phyloP scores from a whole-genome alignment of 2,797 vertebrate species.

The Trichosurus vulpecula region DNA sequence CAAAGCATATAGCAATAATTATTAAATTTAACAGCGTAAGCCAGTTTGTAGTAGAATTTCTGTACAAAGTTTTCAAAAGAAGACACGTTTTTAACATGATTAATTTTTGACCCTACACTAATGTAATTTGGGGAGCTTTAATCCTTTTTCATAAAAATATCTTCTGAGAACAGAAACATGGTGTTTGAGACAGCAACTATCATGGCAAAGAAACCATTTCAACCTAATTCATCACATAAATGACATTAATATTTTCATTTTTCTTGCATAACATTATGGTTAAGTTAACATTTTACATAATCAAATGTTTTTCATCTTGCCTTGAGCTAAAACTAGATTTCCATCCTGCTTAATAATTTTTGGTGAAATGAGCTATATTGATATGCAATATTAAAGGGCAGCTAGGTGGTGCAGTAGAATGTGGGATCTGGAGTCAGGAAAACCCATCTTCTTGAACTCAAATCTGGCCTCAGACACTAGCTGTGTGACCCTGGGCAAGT shows the following conservation, averaged over 20 bases:
- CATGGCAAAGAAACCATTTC: constrained; percentile 10
- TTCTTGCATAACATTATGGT: background rate
- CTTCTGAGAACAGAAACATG: constrained; percentile 43
- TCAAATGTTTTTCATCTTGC: constrained; percentile 48
- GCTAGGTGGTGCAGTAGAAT: background rate
- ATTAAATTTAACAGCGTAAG: background rate
- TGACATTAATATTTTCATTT: constrained; percentile 4
- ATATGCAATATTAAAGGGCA: background rate
- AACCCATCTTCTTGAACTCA: background rate
- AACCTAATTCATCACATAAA: constrained; percentile 27
- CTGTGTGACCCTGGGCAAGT: background rate
- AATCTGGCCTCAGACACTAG: background rate
- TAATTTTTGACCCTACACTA: constrained; percentile 47
- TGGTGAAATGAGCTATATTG: constrained; percentile 19
- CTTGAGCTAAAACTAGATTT: constrained; percentile 5
- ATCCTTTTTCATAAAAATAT: constrained; percentile 42
- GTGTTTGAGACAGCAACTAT: constrained; percentile 5
- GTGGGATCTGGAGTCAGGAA: background rate
- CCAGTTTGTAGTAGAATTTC: constrained; percentile 46
- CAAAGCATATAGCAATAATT: background rate
- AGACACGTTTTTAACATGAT: constrained; percentile 32
- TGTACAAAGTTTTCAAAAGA: constrained; percentile 59
- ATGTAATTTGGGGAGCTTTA: constrained; percentile 15
- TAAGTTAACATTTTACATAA: background rate
- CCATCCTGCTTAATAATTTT: constrained; percentile 10